Evolutionary conservation across 1,140 invertebrate genomes (phyloP), one percentile per base, ranked within the genome.

Genomic region (Sarcophaga peregrina): DNA sequence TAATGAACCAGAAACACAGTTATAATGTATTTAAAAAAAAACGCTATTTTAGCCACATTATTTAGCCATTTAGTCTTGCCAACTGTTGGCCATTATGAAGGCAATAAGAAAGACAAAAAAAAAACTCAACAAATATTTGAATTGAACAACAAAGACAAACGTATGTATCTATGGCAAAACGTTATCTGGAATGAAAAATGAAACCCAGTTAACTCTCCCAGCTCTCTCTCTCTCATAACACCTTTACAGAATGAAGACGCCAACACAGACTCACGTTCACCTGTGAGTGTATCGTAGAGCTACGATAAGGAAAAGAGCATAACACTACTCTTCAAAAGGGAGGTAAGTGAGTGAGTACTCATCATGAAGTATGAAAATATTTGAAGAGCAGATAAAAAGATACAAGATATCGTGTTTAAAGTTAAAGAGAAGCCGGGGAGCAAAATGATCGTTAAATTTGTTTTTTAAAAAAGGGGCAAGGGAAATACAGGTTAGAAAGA

Each of bases 61-160:
- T 37, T 37, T 37, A 37, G 25, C 25, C 25, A 37, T 2, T 37
- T 37, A 37, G 25, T 37, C n/a, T 68, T 68, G 17, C 62, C 62
- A 68, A 68, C 62, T 8, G 8, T n/a, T 58, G 7, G 10, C 54
- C 5, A n/a, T 4, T 8, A 2, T 4, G 25, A 37, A 37, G 25
- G 25, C 17, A 8, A 68, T 20, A 20, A 62, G 6, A 15, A 62
- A 0, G 20, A 20, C 17, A 17, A 68, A 37, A 37, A 37, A 37
- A 37, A 37, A 37, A 37, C 25, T 37, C 25, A 37, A 68, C 62
- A 37, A 37, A 68, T 20, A 68, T 68, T 68, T 68, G 62, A 68
- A 68, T 68, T 68, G 62, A 20, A 68, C 62, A 68, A 68, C 62
- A 68, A 68, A 68, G 62, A 68, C 62, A 68, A 68, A n/a, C 6